Evolutionary conservation across 2,888 invertebrate species (phyloP), one percentile per base, ranked within the genome.

Genomic region (Cataglyphis rosenhaueri): DNA sequence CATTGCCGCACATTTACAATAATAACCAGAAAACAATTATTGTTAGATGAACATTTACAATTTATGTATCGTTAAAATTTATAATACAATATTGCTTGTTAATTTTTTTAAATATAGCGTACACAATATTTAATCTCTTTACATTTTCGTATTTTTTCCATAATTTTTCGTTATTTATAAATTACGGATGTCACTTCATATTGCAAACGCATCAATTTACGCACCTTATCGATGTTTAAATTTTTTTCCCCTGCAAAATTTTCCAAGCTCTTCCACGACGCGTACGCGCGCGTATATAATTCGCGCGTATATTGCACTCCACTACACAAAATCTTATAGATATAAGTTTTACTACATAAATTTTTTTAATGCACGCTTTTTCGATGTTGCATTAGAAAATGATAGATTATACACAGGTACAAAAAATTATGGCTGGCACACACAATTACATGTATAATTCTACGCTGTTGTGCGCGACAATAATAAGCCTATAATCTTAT

Each of bases 321-420:
- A 48, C 29, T 21, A 38, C 12, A 64, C 44, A 48, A 12, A 55
- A 65, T 65, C 15, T 65, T 38, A 65, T 10, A 6, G 29, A 55
- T 32, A 48, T 9, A 4, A 65, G 21, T 57, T 41, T 32, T 6
- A n/a, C 5, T 44, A 78, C 21, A 10, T 57, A 52, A 18, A 65
- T 44, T 59, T 79, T 35, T 21, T 70, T 44, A 44, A 44, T 21
- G 9, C 35, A 59, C 21, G 15, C 32, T 3, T 10, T 18, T 68
- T 59, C 59, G 5, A 21, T 21, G 3, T 44, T 32, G 5, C 59
- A 66, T 57, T 44, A 78, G 12, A 78, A 78, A 44, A 59, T 68
- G 18, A 57, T 78, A 44, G 59, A 5, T 78, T 59, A 78, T 78
- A 78, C 35, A 78, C 70, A 78, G 25, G 59, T 70, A 78, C 59